A percentile compares a stretch with the other conserved stretches of the same genome.
These are phyloP conservation scores for Eupithecia vulgata DNA, from an alignment of 2,888 invertebrate species.

Conservation along the genomic window DNA sequence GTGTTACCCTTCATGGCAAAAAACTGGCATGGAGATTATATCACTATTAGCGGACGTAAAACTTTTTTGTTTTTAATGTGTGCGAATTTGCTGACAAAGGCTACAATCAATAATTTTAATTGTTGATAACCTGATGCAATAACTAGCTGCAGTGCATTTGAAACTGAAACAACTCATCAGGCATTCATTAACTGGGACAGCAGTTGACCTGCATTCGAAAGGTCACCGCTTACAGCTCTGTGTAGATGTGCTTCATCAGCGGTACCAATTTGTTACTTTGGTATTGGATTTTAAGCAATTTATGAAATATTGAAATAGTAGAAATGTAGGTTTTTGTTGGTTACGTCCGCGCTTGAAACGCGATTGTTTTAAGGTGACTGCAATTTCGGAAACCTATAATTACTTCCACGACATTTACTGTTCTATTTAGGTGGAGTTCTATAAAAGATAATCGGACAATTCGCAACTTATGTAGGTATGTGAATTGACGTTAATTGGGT, in stretches of 20 bases:
- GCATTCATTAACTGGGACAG: slow-evolving; percentile 30
- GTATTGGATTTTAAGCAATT: not conserved
- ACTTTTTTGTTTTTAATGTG: not conserved
- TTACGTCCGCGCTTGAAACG: not conserved
- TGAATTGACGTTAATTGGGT: too few relatives aligned
- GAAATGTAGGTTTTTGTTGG: not conserved
- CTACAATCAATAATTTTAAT: not conserved
- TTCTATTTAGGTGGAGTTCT: not conserved
- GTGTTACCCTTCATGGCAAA: too few relatives aligned
- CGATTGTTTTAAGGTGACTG: not conserved
- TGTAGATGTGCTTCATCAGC: slow-evolving; percentile 22
- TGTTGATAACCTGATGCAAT: not conserved
- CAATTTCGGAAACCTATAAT: not conserved
- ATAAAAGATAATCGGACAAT: not conserved
- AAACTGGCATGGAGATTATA: too few relatives aligned
- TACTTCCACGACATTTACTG: not conserved
- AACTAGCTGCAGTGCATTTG: not conserved
- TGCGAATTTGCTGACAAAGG: not conserved
- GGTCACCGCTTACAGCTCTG: slow-evolving; percentile 29
- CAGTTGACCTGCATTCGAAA: slow-evolving; percentile 38
- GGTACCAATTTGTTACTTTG: slow-evolving; percentile 16
- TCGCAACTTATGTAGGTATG: not conserved
- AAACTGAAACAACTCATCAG: slow-evolving; percentile 25
- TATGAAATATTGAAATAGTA: not conserved
- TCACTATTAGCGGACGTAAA: too few relatives aligned